Percentiles rank a stretch among this genome's conserved stretches.
These are phyloP conservation scores for Benthosema pterotum DNA, from an alignment of 2,797 vertebrate genomes.

Conservation along the genomic window DNA sequence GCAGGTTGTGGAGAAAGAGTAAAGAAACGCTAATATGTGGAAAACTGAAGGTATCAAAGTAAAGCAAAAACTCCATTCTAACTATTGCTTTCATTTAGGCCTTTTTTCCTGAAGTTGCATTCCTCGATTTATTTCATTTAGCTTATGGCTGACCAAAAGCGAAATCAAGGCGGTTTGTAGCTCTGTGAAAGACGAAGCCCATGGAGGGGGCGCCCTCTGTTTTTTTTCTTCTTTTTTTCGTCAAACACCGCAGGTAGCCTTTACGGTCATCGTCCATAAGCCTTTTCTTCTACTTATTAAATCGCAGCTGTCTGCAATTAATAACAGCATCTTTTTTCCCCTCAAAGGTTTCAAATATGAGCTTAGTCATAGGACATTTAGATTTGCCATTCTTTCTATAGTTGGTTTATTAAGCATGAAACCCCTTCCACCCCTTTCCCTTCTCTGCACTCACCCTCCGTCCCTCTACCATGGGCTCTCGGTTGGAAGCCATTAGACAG, in stretches of 20 bases:
- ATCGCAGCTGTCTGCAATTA: conserved; percentile 49
- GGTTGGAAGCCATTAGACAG: conserved; percentile 90
- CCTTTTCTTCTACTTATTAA: conserved; percentile 70
- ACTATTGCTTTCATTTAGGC: conserved; percentile 86
- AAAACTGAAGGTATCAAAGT: conserved; percentile 91
- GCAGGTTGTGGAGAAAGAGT: conserved; percentile 59
- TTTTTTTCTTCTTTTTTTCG: conserved; percentile 78
- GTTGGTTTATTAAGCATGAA: conserved; percentile 67
- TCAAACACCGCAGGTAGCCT: conserved; percentile 87
- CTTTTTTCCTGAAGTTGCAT: conserved; percentile 88
- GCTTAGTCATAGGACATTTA: conserved; percentile 67
- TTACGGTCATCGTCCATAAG: conserved; percentile 76
- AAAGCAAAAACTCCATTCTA: conserved; percentile 75
- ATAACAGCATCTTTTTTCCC: conserved; percentile 46
- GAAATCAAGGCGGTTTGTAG: conserved; percentile 57
- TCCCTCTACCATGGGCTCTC: conserved; percentile 77
- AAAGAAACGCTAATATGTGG: conserved; percentile 84
- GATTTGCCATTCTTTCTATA: conserved; percentile 70
- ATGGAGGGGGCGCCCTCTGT: conserved; percentile 73
- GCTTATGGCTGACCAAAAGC: conserved; percentile 57
- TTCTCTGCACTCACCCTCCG: conserved; percentile 54
- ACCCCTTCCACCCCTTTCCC: conserved; percentile 58
- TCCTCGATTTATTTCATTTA: conserved; percentile 74
- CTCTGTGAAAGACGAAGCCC: conserved; percentile 81
- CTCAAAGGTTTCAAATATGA: conserved; percentile 45